Evolutionary conservation across 2,113 vertebrate species (phyloP), one percentile per base, ranked within the genome.

Genomic region (Brachyhypopomus occidentalis): DNA sequence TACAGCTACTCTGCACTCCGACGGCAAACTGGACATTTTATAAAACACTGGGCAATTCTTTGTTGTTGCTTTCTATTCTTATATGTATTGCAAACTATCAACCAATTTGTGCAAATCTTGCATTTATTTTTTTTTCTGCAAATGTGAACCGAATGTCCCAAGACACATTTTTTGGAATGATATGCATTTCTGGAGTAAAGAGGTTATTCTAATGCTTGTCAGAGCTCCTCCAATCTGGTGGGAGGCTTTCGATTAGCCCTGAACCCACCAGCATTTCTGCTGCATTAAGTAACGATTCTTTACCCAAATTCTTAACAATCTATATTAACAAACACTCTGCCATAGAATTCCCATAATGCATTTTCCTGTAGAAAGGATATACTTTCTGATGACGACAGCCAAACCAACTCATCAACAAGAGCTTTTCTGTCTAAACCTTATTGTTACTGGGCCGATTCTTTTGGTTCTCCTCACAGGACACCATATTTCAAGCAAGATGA

Each of bases 131-230:
- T 0, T 2, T 69, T n/a, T n/a, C n/a, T n/a, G n/a, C n/a, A n/a
- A n/a, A n/a, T n/a, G 41, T 48, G 63, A 20, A 58, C 45, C 0
- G 8, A 36, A 63, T 67, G 25, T 12, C 14, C 22, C 1, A 45
- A 52, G 23, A 77, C 22, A 25, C 25, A 8, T 2, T 7, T 38
- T 20, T n/a, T n/a, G n/a, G n/a, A n/a, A 27, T 19, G 17, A 11
- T 41, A 64, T 12, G 6, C 56, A 58, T 56, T 52, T 58, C 48
- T 69, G 30, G n/a, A 20, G 25, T 69, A 69, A 52, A 56, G 62
- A 78, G 20, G 48, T 77, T 55, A 77, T 58, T 56, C 64, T 36
- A 27, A 56, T 34, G 67, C 62, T 34, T 38, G 34, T 78, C 62
- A 69, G 41, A 38, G 64, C 77, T 78, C 3, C 8, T 70, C 30